Evolutionary conservation across 2,888 invertebrate species (phyloP), one percentile per base, ranked within the genome.

Genomic region (Rotaria magnacalcarata): DNA sequence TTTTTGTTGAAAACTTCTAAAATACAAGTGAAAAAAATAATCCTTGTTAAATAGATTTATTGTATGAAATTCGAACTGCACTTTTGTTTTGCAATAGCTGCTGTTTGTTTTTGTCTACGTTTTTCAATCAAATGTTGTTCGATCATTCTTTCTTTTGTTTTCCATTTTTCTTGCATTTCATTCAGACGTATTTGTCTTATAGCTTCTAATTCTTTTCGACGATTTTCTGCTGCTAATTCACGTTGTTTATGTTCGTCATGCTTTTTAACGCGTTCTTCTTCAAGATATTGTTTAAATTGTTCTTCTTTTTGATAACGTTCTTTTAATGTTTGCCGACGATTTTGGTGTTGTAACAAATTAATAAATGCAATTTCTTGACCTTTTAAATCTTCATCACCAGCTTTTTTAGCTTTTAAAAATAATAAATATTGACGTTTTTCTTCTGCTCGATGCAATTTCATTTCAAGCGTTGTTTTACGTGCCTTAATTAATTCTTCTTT

Each of bases 301-400:
- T 93, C 92, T 74, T 91, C 91, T 87, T 92, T 92, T 90, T 93
- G 90, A 87, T 92, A 90, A 88, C 91, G 91, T 85, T 95, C 95
- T 89, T 96, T 92, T 89, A 97, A 94, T 91, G 97, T 97, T 89
- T 96, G 94, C 0, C 96, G 92, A 89, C 96, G 94, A 90, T 97
- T 96, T 91, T 96, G 96, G 0, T 96, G 96, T 90, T 97, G 96
- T 75, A 98, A 92, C 88, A 95, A 95, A 90, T 97, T 98, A 87
- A 98, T 98, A 90, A 98, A 98, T 24, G 96, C 96, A 86, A 98
- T 97, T 92, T 99, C 98, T 88, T 96, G 95, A 7, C 96, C 93
- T 92, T 92, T 88, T 58, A 89, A 88, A 88, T 98, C 97, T 90
- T 98, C 98, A 89, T 98, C 97, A 89, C 97, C 97, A 0, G 98